Evolutionary conservation across 1,140 invertebrate species (phyloP).

Genomic region (Anoplolepis gracilipes): DNA sequence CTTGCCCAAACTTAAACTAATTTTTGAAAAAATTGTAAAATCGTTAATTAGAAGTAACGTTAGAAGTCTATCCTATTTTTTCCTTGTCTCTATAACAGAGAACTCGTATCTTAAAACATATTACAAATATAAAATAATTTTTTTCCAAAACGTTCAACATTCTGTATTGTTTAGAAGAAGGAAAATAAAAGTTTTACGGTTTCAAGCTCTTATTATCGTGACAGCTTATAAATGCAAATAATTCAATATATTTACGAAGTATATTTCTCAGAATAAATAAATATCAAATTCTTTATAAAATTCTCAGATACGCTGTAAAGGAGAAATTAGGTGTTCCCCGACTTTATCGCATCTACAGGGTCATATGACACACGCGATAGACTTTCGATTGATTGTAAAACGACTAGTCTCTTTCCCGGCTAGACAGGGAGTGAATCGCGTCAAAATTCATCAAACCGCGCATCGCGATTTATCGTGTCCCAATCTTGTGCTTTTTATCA

Average conservation of each 20-base stretch:
- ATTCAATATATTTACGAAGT: background rate
- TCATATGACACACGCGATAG: background rate
- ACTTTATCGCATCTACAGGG: constrained; percentile 16
- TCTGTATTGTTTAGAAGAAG: background rate
- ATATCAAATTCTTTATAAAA: background rate
- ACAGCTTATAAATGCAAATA: background rate
- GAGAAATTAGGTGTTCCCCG: constrained; percentile 17
- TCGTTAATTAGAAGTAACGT: too few relatives aligned
- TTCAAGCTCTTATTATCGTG: background rate
- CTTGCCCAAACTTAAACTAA: background rate
- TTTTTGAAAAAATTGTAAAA: constrained; percentile 6
- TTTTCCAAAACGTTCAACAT: background rate
- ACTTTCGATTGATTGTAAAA: constrained; percentile 22
- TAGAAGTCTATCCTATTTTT: background rate
- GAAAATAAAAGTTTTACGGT: background rate
- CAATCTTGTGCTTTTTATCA: background rate
- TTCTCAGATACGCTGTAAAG: too few relatives aligned
- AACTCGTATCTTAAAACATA: background rate
- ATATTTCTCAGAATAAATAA: background rate
- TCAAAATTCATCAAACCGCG: background rate
- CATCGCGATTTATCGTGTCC: constrained; percentile 4
- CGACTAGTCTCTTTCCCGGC: background rate
- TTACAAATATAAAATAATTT: background rate
- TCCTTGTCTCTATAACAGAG: background rate
- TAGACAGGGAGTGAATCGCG: too few relatives aligned